Evolutionary conservation across 2,113 vertebrate species (phyloP).

Genomic region (Aspidoscelis tigris): DNA sequence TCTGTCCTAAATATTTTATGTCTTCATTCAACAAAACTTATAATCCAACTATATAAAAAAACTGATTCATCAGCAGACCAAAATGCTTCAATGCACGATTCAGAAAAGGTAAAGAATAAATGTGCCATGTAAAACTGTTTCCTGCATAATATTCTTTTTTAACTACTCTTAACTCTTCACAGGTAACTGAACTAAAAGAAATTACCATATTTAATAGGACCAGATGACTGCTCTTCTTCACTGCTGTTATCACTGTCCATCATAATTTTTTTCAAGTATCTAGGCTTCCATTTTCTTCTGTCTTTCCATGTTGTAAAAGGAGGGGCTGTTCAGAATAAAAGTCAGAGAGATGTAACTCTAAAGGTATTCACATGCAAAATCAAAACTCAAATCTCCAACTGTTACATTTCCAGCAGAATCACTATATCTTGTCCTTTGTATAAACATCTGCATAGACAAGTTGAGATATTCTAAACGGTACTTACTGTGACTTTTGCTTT

Average conservation of each 20-base stretch:
- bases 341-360: not conserved
- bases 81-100: too few species aligned
- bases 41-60: too few species aligned
- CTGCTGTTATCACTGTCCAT: constrained; percentile 76
- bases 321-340: constrained; percentile 79
- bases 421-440: not conserved
- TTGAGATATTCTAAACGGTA: constrained; percentile 43
- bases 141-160: not conserved
- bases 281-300: constrained; percentile 88
- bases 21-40: too few species aligned
- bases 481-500: constrained; percentile 92
- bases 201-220: constrained; percentile 78
- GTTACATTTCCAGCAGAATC: not conserved
- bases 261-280: constrained; percentile 74
- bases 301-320: constrained; percentile 94
- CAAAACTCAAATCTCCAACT: fast-evolving
- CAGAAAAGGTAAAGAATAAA: too few species aligned
- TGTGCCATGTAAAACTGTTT: not conserved
- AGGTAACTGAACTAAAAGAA: constrained; percentile 24
- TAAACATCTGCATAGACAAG: too few species aligned
- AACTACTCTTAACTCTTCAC: not conserved
- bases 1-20: too few species aligned
- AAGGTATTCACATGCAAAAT: constrained; percentile 8
- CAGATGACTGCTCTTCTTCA: constrained; percentile 72
- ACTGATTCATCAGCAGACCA: too few species aligned